Evolutionary conservation across 2,113 vertebrate species (phyloP).

Genomic region (Hirundichthys speculiger): DNA sequence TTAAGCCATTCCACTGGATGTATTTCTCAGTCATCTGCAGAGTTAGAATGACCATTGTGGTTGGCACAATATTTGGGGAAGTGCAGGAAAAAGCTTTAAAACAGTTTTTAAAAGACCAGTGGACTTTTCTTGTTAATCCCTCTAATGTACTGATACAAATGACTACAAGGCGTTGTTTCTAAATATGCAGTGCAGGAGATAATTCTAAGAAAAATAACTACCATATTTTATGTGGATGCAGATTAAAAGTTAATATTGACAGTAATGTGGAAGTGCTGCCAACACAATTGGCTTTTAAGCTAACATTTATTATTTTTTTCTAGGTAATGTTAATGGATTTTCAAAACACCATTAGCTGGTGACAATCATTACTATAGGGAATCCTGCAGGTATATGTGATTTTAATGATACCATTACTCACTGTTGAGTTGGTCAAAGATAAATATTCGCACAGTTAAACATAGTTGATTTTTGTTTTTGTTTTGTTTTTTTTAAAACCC

Average conservation of each 20-base stretch:
- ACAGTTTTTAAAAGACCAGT: background rate
- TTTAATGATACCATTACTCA: constrained; percentile 76
- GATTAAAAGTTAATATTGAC: constrained; percentile 48
- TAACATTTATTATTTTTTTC: constrained; percentile 50
- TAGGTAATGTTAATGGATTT: constrained; percentile 50
- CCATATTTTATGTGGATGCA: constrained; percentile 28
- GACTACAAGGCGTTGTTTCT: constrained; percentile 19
- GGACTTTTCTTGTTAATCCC: constrained; percentile 26
- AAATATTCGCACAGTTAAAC: constrained; percentile 16
- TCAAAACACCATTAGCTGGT: constrained; percentile 50
- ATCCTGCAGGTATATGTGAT: constrained; percentile 69
- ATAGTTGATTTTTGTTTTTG: no score
- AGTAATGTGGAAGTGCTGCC: constrained; percentile 22
- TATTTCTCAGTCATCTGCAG: constrained; percentile 58
- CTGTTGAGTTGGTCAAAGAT: constrained; percentile 54
- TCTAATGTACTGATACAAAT: constrained; percentile 26
- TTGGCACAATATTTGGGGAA: constrained; percentile 58
- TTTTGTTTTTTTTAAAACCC: background rate
- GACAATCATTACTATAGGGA: constrained; percentile 57
- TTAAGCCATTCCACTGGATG: constrained; percentile 43
- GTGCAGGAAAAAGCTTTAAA: constrained; percentile 47
- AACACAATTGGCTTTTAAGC: constrained; percentile 22
- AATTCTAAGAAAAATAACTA: constrained; percentile 22
- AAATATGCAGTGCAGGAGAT: constrained; percentile 8
- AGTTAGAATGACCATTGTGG: constrained; percentile 55